A percentile compares a stretch with the other conserved stretches of the same genome.
These are phyloP conservation scores for Ceratosolen solmsi DNA, from an alignment of 1,140 invertebrate species.

Conservation along the genomic window DNA sequence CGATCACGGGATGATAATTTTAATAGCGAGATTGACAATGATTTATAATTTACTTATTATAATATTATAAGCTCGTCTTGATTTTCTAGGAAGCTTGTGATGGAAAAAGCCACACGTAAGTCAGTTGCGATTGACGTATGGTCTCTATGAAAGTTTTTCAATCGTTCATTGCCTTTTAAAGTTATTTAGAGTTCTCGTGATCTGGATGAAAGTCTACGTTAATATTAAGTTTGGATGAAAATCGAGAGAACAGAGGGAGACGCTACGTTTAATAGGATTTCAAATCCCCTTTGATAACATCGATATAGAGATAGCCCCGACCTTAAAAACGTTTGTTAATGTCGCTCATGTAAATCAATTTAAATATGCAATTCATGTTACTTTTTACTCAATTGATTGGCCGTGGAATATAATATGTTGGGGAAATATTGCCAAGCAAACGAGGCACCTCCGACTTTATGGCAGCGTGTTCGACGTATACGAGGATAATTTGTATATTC, in stretches of 20 bases:
- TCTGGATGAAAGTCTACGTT: not conserved
- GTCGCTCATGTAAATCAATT: too few species aligned
- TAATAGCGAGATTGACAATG: slow-evolving; percentile 44
- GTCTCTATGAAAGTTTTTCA: not conserved
- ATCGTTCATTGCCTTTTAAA: not conserved
- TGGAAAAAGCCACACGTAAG: not conserved
- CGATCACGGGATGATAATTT: slow-evolving; percentile 4
- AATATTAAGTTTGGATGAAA: not conserved
- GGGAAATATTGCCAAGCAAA: too few species aligned
- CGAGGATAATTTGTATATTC: too few species aligned
- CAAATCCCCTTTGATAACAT: too few species aligned
- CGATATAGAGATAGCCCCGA: too few species aligned
- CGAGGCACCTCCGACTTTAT: too few species aligned
- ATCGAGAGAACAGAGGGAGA: not conserved
- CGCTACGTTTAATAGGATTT: not conserved
- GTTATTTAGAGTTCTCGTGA: not conserved
- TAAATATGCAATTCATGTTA: too few species aligned
- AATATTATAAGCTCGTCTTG: not conserved
- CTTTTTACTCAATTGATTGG: too few species aligned
- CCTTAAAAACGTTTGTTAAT: too few species aligned
- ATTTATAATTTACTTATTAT: slow-evolving; percentile 47
- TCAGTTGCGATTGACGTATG: not conserved
- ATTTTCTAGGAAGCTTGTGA: not conserved
- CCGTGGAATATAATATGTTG: too few species aligned
- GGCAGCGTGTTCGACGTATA: too few species aligned